A percentile compares a stretch with the other conserved stretches of the same genome.
Evolutionary conservation across 2,797 vertebrate genomes (phyloP).

Genomic region (Gorsachius magnificus): DNA sequence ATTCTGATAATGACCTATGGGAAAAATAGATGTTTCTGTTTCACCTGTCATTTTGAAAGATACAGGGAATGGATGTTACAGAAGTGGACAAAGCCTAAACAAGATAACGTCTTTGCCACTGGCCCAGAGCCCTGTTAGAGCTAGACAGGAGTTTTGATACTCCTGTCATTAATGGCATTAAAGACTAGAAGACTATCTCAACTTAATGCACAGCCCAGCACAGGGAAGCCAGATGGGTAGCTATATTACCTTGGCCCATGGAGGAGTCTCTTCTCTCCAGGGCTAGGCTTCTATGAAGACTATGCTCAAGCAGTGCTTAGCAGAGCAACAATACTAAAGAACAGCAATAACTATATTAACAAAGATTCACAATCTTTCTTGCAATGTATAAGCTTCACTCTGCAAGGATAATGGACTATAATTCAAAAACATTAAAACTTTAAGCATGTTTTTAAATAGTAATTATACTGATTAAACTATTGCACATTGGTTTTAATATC

Average conservation of each 20-base stretch:
- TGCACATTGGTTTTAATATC: constrained; percentile 22
- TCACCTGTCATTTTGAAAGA: not conserved
- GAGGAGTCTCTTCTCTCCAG: not conserved
- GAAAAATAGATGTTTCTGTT: not conserved
- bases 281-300: not conserved
- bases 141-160: not conserved
- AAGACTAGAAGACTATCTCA: not conserved
- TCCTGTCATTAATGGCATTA: not conserved
- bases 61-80: not conserved
- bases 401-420: constrained; percentile 21
- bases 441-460: constrained; percentile 29
- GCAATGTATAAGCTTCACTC: not conserved
- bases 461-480: constrained; percentile 35
- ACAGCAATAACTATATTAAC: not conserved
- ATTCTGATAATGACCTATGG: not conserved
- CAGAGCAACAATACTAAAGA: not conserved
- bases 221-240: not conserved
- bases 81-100: not conserved
- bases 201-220: not conserved
- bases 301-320: not conserved
- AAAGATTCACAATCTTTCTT: not conserved
- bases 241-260: rapidly evolving
- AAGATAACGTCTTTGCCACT: not conserved
- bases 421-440: constrained; percentile 30
- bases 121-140: not conserved